Evolutionary conservation across 2,888 invertebrate genomes (phyloP), one percentile per base, ranked within the genome.

Genomic region (Callimorpha dominula): DNA sequence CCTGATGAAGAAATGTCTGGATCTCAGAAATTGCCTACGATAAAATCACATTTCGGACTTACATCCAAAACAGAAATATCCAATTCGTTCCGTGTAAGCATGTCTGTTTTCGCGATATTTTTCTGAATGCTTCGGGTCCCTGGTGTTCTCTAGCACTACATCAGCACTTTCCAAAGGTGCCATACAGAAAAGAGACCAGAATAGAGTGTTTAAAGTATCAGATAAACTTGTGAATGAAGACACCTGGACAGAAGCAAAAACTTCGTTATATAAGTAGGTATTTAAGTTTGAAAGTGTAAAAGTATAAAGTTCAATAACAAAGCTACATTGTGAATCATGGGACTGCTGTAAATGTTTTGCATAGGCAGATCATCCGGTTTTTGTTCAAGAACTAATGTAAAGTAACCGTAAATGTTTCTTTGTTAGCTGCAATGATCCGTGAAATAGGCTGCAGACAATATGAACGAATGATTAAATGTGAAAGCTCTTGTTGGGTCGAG

Each of bases 151-250:
- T 49, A 97, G 95, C 14, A 97, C 94, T 17, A 97, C 97, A 80
- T 97, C 97, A 0, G 96, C 97, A 50, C 96, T 96, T 82, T 97
- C 96, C 73, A 97, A 89, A 0, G 97, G 96, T 0, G 97, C 96
- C 97, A 97, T 97, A 81, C 97, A 97, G 83, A 97, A 97, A 43
- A 97, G 89, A 0, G 97, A 97, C 97, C 97, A 97, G 87, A 97
- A 97, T 70, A 97, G 94, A 0, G 97, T 97, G 82, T 96, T 96
- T 66, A 97, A 84, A 0, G 97, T 96, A 17, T 96, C 93, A 7
- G 90, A 78, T 65, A 97, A 95, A 81, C 96, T 96, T 12, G 96
- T 96, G 86, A 97, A 97, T 0, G 96, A 97, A 4, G 96, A 95
- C 5, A 95, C 96, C 92, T 96, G 95, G 46, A 71, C 70, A 57